Conservation (phyloP, 2,113 vertebrate genomes). For the Xenopus borealis region DNA sequence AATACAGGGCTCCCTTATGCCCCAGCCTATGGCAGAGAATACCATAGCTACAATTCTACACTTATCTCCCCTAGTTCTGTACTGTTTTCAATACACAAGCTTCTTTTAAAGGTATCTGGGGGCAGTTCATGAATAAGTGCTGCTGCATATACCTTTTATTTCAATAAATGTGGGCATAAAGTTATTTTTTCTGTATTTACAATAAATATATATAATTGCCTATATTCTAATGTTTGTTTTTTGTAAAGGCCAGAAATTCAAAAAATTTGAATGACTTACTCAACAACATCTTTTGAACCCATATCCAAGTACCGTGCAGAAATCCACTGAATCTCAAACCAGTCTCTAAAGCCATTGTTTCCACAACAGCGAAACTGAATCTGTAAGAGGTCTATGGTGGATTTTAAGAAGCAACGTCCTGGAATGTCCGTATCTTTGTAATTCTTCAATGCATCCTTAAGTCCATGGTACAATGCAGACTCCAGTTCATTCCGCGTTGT, state of each 20-base stretch:
- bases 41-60: no score
- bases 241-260: background rate
- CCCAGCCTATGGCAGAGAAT: no score
- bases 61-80: no score
- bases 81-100: no score
- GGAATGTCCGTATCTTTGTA: constrained; percentile 85
- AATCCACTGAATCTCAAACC: constrained; percentile 88
- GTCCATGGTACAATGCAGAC: constrained; percentile 71
- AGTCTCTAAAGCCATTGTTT: constrained; percentile 79
- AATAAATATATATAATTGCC: no score
- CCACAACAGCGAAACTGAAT: constrained; percentile 82
- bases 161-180: no score
- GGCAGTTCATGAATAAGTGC: no score
- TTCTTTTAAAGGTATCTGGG: no score
- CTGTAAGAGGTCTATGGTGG: constrained; percentile 77
- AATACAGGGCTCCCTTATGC: no score
- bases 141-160: no score
- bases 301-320: constrained; percentile 79
- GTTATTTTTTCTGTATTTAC: no score
- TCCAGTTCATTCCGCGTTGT: constrained; percentile 76
- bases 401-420: constrained; percentile 82
- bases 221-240: no score
- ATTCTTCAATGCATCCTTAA: constrained; percentile 74
- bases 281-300: constrained; percentile 72
- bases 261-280: constrained; percentile 77